These are phyloP conservation scores for Drosophila borborema DNA, from an alignment of 2,888 invertebrate species.

Conservation along the genomic window DNA sequence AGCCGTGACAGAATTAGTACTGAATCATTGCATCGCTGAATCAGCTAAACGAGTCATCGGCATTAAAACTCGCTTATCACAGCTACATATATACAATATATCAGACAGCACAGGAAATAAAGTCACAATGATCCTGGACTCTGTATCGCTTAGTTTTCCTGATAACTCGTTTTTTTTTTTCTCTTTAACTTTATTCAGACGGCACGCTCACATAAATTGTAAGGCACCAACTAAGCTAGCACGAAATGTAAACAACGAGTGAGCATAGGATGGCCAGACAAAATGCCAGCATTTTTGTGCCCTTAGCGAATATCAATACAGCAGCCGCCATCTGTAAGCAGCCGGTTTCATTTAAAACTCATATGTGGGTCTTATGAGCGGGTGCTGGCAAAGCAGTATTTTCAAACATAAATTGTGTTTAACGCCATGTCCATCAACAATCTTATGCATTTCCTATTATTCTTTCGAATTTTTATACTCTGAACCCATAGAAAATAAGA, in stretches of 20 bases:
- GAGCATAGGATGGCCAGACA: neutral
- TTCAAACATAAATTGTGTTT: neutral
- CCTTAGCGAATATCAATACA: conserved; percentile 12
- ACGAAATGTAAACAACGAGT: conserved; percentile 30
- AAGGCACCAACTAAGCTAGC: conserved; percentile 11
- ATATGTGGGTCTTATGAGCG: conserved; percentile 32
- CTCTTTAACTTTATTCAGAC: conserved; percentile 11
- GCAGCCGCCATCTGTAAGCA: conserved; percentile 33
- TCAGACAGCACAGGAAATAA: conserved; percentile 45
- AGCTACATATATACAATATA: conserved; percentile 20
- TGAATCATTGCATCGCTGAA: conserved; percentile 37
- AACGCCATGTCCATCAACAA: neutral
- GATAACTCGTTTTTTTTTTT: conserved; percentile 39
- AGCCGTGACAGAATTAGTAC: conserved; percentile 14
- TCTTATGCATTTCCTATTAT: neutral
- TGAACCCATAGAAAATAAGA: too few species aligned
- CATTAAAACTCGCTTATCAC: conserved; percentile 36
- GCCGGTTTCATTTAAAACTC: conserved; percentile 15
- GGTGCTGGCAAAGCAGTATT: conserved; percentile 20
- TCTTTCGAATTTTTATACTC: neutral
- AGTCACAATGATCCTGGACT: conserved; percentile 29
- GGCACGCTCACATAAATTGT: conserved; percentile 51
- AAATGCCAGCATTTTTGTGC: conserved; percentile 27
- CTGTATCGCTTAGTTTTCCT: conserved; percentile 8
- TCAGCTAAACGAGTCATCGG: conserved; percentile 43